These are phyloP conservation scores for Sussaba pulchella DNA, from an alignment of 2,888 invertebrate species.

Conservation along the genomic window DNA sequence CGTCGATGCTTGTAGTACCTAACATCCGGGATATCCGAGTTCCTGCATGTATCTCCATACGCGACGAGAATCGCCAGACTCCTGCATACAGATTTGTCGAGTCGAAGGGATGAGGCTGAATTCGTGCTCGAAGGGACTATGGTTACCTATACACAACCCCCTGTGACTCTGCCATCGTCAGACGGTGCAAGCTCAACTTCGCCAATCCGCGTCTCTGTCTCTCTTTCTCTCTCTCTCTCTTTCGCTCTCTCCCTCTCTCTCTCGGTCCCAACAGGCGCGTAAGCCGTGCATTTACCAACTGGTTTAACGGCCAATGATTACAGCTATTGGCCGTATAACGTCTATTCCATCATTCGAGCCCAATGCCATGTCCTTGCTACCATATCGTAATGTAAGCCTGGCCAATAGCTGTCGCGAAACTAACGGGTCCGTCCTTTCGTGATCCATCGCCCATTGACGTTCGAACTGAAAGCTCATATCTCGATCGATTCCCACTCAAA, in stretches of 20 bases:
- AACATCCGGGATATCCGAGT: conserved; percentile 62
- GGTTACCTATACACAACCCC: not conserved
- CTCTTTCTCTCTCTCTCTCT: not conserved
- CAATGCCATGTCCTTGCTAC: not conserved
- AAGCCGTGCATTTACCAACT: conserved; percentile 5
- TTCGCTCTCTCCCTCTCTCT: no score
- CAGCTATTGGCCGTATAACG: conserved; percentile 26
- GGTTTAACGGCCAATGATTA: not conserved
- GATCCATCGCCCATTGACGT: conserved; percentile 37
- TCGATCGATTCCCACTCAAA: conserved; percentile 14
- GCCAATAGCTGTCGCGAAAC: no score
- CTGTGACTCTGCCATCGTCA: conserved; percentile 25
- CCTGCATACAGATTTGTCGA: conserved; percentile 60
- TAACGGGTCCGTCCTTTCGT: no score
- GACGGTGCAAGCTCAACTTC: conserved; percentile 14
- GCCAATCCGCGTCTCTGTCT: not conserved
- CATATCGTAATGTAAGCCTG: no score
- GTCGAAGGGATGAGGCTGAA: conserved; percentile 40
- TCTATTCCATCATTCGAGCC: not conserved
- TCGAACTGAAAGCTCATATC: conserved; percentile 22
- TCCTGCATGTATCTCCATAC: conserved; percentile 58
- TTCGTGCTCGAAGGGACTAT: conserved; percentile 19
- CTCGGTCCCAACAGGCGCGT: not conserved
- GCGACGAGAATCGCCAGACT: conserved; percentile 53
- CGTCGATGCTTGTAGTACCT: conserved; percentile 61